Base-by-base conservation (phyloP, 2,113 vertebrate species). In the Psittacara wagleri region DNA sequence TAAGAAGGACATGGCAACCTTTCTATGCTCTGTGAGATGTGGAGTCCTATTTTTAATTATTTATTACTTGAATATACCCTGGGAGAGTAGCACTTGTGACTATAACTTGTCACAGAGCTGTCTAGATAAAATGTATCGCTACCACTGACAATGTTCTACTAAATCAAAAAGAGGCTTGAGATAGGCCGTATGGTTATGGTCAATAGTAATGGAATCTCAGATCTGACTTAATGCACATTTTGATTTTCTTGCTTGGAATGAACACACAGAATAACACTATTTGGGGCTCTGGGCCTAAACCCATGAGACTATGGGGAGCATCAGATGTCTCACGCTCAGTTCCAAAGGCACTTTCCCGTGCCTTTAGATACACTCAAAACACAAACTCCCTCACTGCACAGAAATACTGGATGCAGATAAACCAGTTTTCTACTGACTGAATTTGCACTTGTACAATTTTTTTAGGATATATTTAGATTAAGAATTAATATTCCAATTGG, bases 41-140 rank as follows among this genome's bases (percentile, higher is more conserved):
- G 97, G 96, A 98, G 96, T 95, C 78, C 83, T 90, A 91, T 78
- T 87, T 98, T 97, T 98, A 98, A 98, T 98, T 98, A 98, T 97
- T 98, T 95, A 97, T 97, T 93, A 83, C 92, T 95, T 93, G 69
- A 88, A 70, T 92, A 55, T 49, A 78, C 89, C 96, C 96, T 97
- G 75, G 83, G 96, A 98, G 91, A 82, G 93, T 49, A 94, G 74
- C 79, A 92, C 54, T 96, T 88, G 59, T 90, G 86, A 83, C 64
- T 46, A 14, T 16, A 87, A 51, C 91, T 94, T 96, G 86, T 93
- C 82, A 97, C 83, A 92, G 95, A 95, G 95, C 69, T 78, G 95
- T 95, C 96, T 97, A 98, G 94, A 94, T 90, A 90, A 97, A 95
- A 94, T 69, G 67, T 95, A 89, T 86, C 39, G 14, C 83, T 51